Base-by-base conservation (phyloP, 2,113 vertebrate species). In the Cinclus cinclus region DNA sequence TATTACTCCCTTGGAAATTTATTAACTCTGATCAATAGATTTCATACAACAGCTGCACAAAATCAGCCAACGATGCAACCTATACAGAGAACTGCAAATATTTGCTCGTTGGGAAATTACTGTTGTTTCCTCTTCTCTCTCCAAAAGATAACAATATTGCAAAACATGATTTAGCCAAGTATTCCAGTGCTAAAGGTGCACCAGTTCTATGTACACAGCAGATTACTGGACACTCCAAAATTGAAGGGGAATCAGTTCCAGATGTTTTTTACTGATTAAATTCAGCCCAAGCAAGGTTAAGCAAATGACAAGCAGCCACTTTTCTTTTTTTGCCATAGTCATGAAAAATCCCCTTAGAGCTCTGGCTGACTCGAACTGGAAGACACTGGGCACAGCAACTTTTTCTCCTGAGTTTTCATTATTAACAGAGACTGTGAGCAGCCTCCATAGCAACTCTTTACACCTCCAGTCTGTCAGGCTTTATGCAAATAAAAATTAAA, bases 241-340 rank as follows among this genome's bases (percentile, higher is more conserved):
- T 7, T 70, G 91, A 97, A 87, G 16, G 12, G 44, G 52, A 94
- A 97, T 92, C 74, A 78, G 87, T 92, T 94, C 92, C 95, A 95
- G 87, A 91, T 97, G 95, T 92, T 92, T 89, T 89, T 62, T 30
- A 64, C 73, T 89, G 87, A 95, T 84, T 87, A 75, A 94, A 84
- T 87, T 84, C 64, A 94, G 69, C 33, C 44, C 11, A 23, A 76
- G 65, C 60, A 89, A 95, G 89, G 89, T 95, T 96, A 92, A 84
- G 52, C 79, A 94, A 95, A 94, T 89, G 94, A 92, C 73, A 89
- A 94, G 77, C 95, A 95, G 87, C 80, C 94, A 87, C 69, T 87
- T 93, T 90, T 69, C 53, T 83, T 73, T 83, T 83, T 58, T 78
- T 83, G 41, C 73, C 63, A 52, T 3, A 55, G 74, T 89, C 20